These are phyloP conservation scores for Murina feae DNA, from an alignment of 2,113 vertebrate genomes.

Conservation along the genomic window DNA sequence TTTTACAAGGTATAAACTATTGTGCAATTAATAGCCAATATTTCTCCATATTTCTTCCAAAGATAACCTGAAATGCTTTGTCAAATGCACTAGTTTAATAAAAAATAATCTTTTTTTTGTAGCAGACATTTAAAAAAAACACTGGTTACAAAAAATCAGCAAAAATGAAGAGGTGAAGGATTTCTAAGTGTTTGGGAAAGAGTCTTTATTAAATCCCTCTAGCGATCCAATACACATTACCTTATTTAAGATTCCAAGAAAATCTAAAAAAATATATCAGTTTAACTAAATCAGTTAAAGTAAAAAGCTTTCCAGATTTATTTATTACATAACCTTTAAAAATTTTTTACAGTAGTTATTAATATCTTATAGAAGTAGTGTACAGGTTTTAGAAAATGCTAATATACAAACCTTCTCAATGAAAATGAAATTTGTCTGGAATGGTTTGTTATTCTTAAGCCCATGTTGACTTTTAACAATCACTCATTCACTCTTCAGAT, in stretches of 20 bases:
- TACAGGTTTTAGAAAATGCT: conserved; percentile 13
- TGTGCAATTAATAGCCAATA: neutral
- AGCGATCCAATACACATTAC: neutral
- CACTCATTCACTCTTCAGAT: neutral
- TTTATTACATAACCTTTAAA: neutral
- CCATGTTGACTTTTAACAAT: neutral
- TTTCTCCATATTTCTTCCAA: neutral
- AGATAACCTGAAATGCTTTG: neutral
- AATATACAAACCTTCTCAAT: neutral
- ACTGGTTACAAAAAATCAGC: neutral
- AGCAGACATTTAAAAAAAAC: neutral
- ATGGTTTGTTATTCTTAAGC: neutral
- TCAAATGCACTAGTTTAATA: neutral
- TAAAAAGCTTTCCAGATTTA: neutral
- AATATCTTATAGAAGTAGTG: neutral
- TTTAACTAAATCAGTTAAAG: neutral
- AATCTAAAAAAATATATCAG: neutral
- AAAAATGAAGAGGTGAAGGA: neutral
- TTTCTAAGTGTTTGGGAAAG: neutral
- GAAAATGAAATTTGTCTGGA: neutral
- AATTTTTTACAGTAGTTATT: neutral
- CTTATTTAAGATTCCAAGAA: neutral
- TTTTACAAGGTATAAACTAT: neutral
- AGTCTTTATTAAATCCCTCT: neutral
- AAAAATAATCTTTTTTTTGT: conserved; percentile 11